Base-by-base conservation (phyloP, 2,113 vertebrate genomes). In the Pseudopipra pipra region DNA sequence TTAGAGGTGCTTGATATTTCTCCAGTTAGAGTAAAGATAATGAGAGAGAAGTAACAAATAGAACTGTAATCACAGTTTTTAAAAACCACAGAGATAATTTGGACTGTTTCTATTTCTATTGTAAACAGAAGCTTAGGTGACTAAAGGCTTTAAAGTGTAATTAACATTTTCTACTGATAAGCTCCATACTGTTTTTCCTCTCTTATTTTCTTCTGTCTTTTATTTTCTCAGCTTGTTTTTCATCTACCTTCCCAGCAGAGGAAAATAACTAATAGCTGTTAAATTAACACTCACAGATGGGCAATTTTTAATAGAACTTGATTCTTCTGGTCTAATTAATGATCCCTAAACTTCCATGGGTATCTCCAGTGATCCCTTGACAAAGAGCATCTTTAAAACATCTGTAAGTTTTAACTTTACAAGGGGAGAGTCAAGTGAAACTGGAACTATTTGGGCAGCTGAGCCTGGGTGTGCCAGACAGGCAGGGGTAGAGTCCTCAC, bases 111-210 rank as follows among this genome's bases (percentile, higher is more conserved):
- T 79, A 5, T 76, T 90, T 58, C 87, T 62, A 11, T 54, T 89
- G 81, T 78, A 93, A 85, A 74, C 35, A 88, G 52, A 75, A 83
- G n/a, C 71, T 88, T 87, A 73, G 81, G 80, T 79, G 59, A 74
- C 70, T 82, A 59, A 87, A 62, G 49, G 23, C 23, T 91, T 88
- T 76, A 66, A 83, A 84, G 56, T 67, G 47, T 94, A 92, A 95
- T 93, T 96, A 94, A 85, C 87, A 33, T 91, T 93, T 93, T 92
- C 21, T 78, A 43, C 74, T 85, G 78, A 84, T 87, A 94, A 93
- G 76, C 47, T 71, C 92, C 61, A 39, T 61, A 61, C 66, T 80
- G 59, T 21, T 81, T 85, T 83, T 23, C 30, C 31, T 12, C 3
- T 62, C 44, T 84, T 85, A 19, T 35, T 83, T 92, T 85, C 63